Evolutionary conservation across 2,797 vertebrate species (phyloP).

Genomic region (Decapterus maruadsi): DNA sequence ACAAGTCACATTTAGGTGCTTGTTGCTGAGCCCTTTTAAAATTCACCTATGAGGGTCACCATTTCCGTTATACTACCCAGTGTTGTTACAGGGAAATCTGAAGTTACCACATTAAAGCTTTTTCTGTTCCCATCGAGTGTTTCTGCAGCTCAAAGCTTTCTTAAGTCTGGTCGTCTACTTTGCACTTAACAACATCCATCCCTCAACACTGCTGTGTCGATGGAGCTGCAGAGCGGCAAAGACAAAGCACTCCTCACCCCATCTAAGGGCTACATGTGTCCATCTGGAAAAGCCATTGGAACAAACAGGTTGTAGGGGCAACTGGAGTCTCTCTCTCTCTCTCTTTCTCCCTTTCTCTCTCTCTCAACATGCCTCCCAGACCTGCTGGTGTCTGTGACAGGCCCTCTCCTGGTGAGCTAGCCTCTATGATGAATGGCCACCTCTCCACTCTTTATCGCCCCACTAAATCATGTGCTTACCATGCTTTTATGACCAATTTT

Average conservation of each 20-base stretch:
- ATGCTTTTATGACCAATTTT: conserved; percentile 88
- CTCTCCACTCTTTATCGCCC: conserved; percentile 87
- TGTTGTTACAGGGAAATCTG: conserved; percentile 16
- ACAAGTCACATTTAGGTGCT: neutral
- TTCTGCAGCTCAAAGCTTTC: conserved; percentile 24
- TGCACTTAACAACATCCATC: conserved; percentile 57
- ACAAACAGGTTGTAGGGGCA: conserved; percentile 73
- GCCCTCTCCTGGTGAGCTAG: conserved; percentile 85
- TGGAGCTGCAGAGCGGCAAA: conserved; percentile 49
- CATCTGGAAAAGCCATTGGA: conserved; percentile 83
- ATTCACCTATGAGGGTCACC: neutral
- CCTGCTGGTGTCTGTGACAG: conserved; percentile 82
- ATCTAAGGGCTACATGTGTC: conserved; percentile 58
- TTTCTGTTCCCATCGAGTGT: conserved; percentile 39
- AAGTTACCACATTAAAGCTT: conserved; percentile 31
- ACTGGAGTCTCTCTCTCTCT: conserved; percentile 58
- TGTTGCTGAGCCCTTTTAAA: conserved; percentile 24
- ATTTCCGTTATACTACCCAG: conserved; percentile 1
- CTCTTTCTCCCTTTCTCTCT: conserved; percentile 8
- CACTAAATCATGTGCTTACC: conserved; percentile 88
- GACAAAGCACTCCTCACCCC: conserved; percentile 64
- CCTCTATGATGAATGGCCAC: conserved; percentile 86
- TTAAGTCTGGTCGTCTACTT: conserved; percentile 48
- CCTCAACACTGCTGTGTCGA: conserved; percentile 55
- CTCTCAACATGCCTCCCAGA: conserved; percentile 71